Conservation (phyloP, 2,888 invertebrate species). For the Trypoxylon attenuatum region DNA sequence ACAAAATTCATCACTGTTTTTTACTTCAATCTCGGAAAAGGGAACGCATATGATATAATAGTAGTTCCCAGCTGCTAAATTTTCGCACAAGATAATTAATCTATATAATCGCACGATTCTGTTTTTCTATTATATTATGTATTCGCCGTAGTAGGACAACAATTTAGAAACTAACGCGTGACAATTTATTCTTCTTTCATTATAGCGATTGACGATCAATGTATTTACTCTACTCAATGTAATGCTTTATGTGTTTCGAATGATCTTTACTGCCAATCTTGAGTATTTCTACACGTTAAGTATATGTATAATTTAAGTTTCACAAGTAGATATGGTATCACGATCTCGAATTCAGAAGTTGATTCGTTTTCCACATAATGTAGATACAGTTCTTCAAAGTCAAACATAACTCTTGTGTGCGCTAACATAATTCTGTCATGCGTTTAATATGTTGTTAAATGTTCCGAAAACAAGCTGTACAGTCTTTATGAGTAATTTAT, state of each 20-base stretch:
- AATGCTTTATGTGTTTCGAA: constrained; percentile 1
- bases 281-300: constrained; percentile 38
- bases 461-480: constrained; percentile 33
- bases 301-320: constrained; percentile 12
- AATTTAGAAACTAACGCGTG: constrained; percentile 23
- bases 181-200: constrained; percentile 16
- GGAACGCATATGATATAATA: too few relatives aligned
- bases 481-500: constrained; percentile 41
- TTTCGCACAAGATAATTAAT: too few relatives aligned
- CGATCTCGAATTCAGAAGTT: constrained; percentile 15
- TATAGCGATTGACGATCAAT: background rate
- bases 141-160: constrained; percentile 15
- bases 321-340: constrained; percentile 5
- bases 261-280: constrained; percentile 28
- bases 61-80: too few relatives aligned
- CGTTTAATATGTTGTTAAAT: background rate
- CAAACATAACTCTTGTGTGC: background rate
- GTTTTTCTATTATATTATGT: constrained; percentile 3
- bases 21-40: too few relatives aligned
- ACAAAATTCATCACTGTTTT: too few relatives aligned
- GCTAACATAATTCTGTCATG: background rate
- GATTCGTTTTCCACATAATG: constrained; percentile 7
- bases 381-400: background rate
- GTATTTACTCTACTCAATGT: constrained; percentile 3
- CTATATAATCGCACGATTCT: constrained; percentile 5